Evolutionary conservation across 2,113 vertebrate species (phyloP).

Genomic region (Malurus melanocephalus): DNA sequence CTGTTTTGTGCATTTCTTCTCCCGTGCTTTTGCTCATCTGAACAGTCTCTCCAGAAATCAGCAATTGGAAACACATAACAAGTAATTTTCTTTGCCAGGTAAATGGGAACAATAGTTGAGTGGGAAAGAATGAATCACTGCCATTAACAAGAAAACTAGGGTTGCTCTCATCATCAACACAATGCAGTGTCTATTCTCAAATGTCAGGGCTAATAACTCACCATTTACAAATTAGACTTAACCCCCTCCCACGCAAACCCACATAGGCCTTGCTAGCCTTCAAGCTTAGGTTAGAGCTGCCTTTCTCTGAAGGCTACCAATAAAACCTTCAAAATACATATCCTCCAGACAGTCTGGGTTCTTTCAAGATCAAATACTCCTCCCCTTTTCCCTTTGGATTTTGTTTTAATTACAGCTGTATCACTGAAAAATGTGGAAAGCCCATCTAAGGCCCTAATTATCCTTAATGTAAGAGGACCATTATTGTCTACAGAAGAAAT

Average conservation of each 20-base stretch:
- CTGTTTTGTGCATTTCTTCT: slow-evolving; percentile 4
- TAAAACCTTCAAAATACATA: slow-evolving; percentile 49
- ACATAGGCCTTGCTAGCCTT: slow-evolving; percentile 32
- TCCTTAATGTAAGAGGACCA: slow-evolving; percentile 36
- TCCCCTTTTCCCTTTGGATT: slow-evolving; percentile 45
- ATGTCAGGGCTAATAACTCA: slow-evolving; percentile 57
- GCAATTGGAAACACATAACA: slow-evolving; percentile 5
- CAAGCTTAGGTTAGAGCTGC: slow-evolving; percentile 35
- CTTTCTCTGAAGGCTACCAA: slow-evolving; percentile 43
- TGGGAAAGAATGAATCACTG: slow-evolving; percentile 60
- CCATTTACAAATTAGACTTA: slow-evolving; percentile 54
- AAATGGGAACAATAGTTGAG: slow-evolving; percentile 46
- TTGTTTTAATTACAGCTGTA: slow-evolving; percentile 42
- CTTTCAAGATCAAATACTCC: slow-evolving; percentile 42
- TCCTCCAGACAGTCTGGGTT: slow-evolving; percentile 45
- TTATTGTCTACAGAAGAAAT: slow-evolving; percentile 52
- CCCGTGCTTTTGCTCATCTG: background rate
- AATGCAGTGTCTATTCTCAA: slow-evolving; percentile 61
- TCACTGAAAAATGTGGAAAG: slow-evolving; percentile 43
- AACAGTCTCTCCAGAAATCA: slow-evolving; percentile 14
- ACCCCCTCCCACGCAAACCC: slow-evolving; percentile 59
- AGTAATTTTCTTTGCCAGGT: slow-evolving; percentile 54
- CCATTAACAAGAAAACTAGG: slow-evolving; percentile 39
- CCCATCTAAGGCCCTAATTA: slow-evolving; percentile 26
- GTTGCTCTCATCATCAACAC: slow-evolving; percentile 43